phyloP scores from a whole-genome alignment of 2,888 invertebrate genomes.

The Chymomyza fuscimana region DNA sequence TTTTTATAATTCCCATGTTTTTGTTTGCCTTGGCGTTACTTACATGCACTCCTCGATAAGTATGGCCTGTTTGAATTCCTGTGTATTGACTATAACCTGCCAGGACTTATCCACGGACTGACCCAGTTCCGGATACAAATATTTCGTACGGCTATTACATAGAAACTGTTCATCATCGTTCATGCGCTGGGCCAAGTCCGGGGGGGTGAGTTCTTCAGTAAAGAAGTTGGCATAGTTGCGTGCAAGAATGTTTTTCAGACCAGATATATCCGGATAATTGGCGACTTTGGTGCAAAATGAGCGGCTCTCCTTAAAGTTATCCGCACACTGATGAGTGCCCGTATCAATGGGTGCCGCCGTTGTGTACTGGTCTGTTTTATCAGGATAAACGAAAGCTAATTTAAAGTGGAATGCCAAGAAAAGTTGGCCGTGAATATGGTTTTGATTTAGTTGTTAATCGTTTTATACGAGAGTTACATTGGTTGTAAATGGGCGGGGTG shows the following conservation, averaged over 20 bases:
- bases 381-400: constrained; percentile 62
- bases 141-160: constrained; percentile 78
- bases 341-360: constrained; percentile 22
- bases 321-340: constrained; percentile 49
- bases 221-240: constrained; percentile 74
- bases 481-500: too few species aligned
- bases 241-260: constrained; percentile 70
- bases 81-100: constrained; percentile 86
- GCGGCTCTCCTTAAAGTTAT: constrained; percentile 60
- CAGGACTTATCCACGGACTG: constrained; percentile 83
- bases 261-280: constrained; percentile 78
- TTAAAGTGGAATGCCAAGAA: constrained; percentile 34
- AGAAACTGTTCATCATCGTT: constrained; percentile 79
- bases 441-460: constrained; percentile 55
- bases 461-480: constrained; percentile 15
- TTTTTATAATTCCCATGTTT: not conserved
- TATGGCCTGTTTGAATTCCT: constrained; percentile 85
- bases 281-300: constrained; percentile 80
- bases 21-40: constrained; percentile 75
- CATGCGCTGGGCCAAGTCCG: constrained; percentile 81
- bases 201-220: constrained; percentile 76
- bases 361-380: constrained; percentile 30
- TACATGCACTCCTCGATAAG: constrained; percentile 87
- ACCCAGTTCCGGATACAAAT: constrained; percentile 84
- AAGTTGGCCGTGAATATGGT: constrained; percentile 42